Conservation (phyloP, 1,140 invertebrate species). For the Rhopalosiphum maidis region DNA sequence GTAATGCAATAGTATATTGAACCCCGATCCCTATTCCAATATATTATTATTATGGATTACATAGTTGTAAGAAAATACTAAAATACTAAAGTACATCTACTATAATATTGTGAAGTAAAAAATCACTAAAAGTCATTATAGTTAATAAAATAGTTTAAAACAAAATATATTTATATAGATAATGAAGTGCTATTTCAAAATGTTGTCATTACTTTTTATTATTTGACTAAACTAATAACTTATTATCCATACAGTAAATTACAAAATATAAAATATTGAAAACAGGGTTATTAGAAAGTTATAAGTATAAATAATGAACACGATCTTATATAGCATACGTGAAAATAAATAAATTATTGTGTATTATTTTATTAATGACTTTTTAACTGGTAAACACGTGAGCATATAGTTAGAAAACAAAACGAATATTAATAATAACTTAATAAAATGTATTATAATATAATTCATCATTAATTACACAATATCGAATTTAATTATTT, state of each 20-base stretch:
- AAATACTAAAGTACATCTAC: background rate
- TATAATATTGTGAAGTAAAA: background rate
- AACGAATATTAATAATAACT: too few species aligned
- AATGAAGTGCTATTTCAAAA: too few species aligned
- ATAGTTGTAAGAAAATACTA: background rate
- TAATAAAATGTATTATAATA: too few species aligned
- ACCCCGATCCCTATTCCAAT: background rate
- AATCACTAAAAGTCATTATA: background rate
- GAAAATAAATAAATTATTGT: too few species aligned
- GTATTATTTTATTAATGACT: background rate
- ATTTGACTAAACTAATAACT: background rate
- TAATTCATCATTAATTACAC: too few species aligned
- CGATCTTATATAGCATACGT: too few species aligned
- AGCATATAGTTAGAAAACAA: background rate
- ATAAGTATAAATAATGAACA: background rate
- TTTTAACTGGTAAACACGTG: background rate
- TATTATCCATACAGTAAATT: background rate
- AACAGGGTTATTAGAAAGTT: background rate
- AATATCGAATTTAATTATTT: too few species aligned
- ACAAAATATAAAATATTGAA: background rate
- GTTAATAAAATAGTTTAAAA: background rate
- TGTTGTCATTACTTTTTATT: background rate
- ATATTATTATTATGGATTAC: background rate
- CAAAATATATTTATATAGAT: background rate
- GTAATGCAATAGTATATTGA: background rate